Conservation (phyloP, 2,113 vertebrate species). For the Trachemys scripta region DNA sequence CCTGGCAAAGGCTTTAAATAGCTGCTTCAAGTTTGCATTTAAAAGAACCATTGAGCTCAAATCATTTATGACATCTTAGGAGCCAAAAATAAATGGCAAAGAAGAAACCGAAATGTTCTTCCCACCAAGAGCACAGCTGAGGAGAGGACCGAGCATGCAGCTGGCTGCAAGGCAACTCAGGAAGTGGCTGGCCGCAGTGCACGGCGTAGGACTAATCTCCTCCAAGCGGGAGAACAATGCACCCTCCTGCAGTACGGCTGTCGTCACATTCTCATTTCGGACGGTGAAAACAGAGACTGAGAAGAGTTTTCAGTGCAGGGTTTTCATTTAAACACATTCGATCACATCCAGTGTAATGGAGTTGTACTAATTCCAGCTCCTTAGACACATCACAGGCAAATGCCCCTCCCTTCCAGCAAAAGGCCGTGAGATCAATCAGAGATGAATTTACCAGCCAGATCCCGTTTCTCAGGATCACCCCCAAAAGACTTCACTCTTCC, state of each 20-base stretch:
- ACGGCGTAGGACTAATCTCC: not conserved
- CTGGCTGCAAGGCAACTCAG: not conserved
- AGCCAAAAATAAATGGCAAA: conserved; percentile 64
- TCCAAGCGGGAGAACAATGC: not conserved
- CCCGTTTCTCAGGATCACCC: not conserved
- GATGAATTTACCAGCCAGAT: not conserved
- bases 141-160: not conserved
- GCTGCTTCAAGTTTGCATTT: conserved; percentile 46
- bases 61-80: conserved; percentile 64
- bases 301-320: not conserved
- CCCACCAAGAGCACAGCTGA: fast-evolving
- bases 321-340: not conserved
- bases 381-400: not conserved
- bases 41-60: conserved; percentile 57
- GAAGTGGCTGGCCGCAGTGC: too few species aligned
- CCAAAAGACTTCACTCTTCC: too few species aligned
- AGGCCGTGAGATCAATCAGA: not conserved
- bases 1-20: conserved; percentile 68
- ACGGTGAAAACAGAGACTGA: not conserved
- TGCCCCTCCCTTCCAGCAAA: not conserved
- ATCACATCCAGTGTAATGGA: not conserved
- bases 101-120: conserved; percentile 13
- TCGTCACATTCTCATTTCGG: not conserved
- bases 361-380: not conserved
- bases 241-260: not conserved